Evolutionary conservation across 2,113 vertebrate genomes (phyloP).

Genomic region (Cavia porcellus): DNA sequence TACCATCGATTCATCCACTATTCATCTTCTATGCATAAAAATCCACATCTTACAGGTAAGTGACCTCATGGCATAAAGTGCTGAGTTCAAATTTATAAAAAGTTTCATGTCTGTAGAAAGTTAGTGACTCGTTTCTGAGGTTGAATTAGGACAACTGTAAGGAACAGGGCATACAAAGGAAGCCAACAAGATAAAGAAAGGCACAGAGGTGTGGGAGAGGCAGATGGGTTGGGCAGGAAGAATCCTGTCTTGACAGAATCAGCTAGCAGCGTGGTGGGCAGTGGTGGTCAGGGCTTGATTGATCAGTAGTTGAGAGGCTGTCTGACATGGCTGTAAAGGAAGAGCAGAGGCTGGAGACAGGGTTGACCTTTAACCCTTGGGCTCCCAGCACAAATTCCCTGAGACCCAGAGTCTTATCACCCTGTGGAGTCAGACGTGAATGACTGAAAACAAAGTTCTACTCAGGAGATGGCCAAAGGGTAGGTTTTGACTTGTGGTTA

Average conservation of each 20-base stretch:
- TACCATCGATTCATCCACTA: background rate
- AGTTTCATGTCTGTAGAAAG: background rate
- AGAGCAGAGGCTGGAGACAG: conserved; percentile 47
- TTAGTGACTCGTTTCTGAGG: background rate
- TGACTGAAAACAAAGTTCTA: conserved; percentile 72
- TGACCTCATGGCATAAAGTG: background rate
- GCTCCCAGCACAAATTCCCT: conserved; percentile 62
- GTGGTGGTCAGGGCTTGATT: conserved; percentile 66
- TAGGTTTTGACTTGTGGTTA: conserved; percentile 46
- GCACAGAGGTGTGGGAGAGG: background rate
- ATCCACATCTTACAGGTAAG: background rate
- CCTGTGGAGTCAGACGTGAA: conserved; percentile 62
- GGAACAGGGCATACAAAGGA: background rate
- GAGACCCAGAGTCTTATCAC: conserved; percentile 55
- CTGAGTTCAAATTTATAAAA: background rate
- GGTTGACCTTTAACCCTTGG: conserved; percentile 80
- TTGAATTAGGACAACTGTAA: background rate
- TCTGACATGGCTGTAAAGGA: conserved; percentile 75
- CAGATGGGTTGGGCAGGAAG: conserved; percentile 22
- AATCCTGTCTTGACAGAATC: conserved; percentile 25
- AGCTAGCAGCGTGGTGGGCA: background rate
- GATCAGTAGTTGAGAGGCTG: conserved; percentile 75
- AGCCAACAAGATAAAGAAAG: background rate
- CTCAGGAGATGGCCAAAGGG: conserved; percentile 32
- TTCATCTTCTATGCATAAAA: background rate